These are phyloP conservation scores for Calidris pygmaea DNA, from an alignment of 2,113 vertebrate genomes.

Conservation along the genomic window DNA sequence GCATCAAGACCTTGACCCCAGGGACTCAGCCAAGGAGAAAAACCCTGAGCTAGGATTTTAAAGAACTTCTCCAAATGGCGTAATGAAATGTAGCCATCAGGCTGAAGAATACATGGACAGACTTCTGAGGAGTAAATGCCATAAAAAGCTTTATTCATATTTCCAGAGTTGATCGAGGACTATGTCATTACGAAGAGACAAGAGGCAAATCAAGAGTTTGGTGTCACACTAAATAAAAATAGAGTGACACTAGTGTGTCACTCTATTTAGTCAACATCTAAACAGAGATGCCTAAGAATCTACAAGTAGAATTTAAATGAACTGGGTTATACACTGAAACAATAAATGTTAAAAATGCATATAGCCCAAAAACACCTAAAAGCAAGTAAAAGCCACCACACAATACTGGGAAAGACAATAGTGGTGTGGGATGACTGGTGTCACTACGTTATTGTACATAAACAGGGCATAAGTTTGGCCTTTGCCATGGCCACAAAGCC, in stretches of 20 bases:
- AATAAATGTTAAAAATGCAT: neutral
- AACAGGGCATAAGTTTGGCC: neutral
- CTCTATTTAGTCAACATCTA: neutral
- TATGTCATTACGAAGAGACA: neutral
- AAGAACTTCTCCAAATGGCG: neutral
- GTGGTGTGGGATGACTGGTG: rapidly evolving
- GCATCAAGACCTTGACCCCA: neutral
- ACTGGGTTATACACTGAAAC: neutral
- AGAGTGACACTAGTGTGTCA: no score
- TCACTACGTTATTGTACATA: neutral
- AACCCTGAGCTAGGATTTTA: neutral
- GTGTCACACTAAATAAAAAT: neutral
- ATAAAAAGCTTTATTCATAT: neutral
- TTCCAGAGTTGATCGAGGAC: neutral
- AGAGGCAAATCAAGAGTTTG: neutral
- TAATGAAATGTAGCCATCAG: neutral
- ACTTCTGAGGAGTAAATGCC: neutral
- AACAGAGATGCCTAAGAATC: neutral
- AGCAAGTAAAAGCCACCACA: neutral
- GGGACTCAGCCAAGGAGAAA: neutral
- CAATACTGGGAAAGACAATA: neutral
- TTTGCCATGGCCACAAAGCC: neutral
- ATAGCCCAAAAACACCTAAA: neutral
- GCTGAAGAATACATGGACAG: neutral
- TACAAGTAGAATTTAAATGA: neutral